Base-by-base conservation (phyloP, 2,888 invertebrate species). In the Dasypogon diadema region DNA sequence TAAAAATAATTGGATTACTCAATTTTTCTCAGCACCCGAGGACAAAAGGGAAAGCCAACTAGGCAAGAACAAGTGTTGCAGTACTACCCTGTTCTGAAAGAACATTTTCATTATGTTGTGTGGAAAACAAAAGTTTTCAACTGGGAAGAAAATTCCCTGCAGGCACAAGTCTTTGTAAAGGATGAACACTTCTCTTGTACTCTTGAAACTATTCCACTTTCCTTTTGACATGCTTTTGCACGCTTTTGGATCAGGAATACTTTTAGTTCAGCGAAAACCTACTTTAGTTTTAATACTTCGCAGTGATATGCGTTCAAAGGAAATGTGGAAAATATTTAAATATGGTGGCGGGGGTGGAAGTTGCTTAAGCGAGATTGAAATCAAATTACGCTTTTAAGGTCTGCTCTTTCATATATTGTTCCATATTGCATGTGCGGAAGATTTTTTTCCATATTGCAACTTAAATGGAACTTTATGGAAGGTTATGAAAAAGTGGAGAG, bases 1-100 rank as follows among this genome's bases (percentile, higher is more conserved):
- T 42, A 65, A 65, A 65, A 65, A 65, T 65, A 65, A 65, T 65
- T 65, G 65, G 65, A 65, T 65, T 65, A 65, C 65, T 65, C 65
- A 65, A 46, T 65, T 65, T 58, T 65, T 42, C 24, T 22, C 46
- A 65, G 65, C 26, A 65, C 48, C 54, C 37, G 21, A 54, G 54
- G 54, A 70, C 54, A 70, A 30, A 34, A 34, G 37, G 16, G 54
- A 21, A 70, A 54, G 54, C 54, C 70, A 70, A 70, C 54, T 54
- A 54, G 70, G 54, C 54, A 37, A 70, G 54, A 70, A 54, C 70
- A 54, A 65, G 65, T 70, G 70, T 54, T 70, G 54, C 70, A 70
- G 70, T 18, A 56, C 30, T 30, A 56, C 46, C 16, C 18, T 30
- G 34, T 18, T 51, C 21, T 54, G 21, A 30, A 54, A 70, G 54